Evolutionary conservation across 2,797 vertebrate genomes (phyloP).

Genomic region (Borostomias antarcticus): DNA sequence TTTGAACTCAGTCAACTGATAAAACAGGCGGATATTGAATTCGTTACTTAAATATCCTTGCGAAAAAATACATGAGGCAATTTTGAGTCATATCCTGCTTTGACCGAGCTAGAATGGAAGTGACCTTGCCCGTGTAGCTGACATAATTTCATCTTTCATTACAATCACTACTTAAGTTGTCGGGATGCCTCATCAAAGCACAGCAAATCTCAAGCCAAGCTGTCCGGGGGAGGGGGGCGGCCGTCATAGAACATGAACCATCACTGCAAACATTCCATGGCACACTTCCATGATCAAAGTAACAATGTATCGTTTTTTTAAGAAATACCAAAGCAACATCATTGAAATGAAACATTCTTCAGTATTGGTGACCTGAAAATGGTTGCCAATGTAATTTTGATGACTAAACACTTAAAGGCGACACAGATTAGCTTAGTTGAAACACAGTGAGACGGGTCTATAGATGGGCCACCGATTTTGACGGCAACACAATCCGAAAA

Average conservation of each 20-base stretch:
- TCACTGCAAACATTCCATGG: constrained; percentile 42
- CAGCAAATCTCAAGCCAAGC: constrained; percentile 43
- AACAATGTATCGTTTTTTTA: constrained; percentile 42
- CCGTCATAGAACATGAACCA: constrained; percentile 6
- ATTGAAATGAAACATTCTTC: constrained; percentile 52
- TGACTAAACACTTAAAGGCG: constrained; percentile 20
- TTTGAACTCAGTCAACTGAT: constrained; percentile 1
- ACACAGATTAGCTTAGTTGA: constrained; percentile 33
- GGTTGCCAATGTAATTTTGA: constrained; percentile 24
- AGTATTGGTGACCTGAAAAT: constrained; percentile 37
- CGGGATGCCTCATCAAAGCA: constrained; percentile 32
- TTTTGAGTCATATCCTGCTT: constrained; percentile 52
- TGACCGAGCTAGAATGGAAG: constrained; percentile 35
- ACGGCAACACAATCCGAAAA: constrained; percentile 16
- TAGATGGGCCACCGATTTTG: constrained; percentile 26
- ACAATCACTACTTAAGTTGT: constrained; percentile 47
- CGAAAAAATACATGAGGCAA: not conserved
- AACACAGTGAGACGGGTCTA: constrained; percentile 8
- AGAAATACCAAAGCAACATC: constrained; percentile 49
- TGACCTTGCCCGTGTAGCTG: constrained; percentile 40
- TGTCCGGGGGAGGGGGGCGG: constrained; percentile 30
- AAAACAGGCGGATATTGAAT: constrained; percentile 30
- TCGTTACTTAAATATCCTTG: not conserved
- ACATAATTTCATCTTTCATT: constrained; percentile 58
- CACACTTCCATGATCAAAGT: constrained; percentile 41